Evolutionary conservation across 2,113 vertebrate species (phyloP), one percentile per base, ranked within the genome.

Genomic region (Cranoglanis bouderius): DNA sequence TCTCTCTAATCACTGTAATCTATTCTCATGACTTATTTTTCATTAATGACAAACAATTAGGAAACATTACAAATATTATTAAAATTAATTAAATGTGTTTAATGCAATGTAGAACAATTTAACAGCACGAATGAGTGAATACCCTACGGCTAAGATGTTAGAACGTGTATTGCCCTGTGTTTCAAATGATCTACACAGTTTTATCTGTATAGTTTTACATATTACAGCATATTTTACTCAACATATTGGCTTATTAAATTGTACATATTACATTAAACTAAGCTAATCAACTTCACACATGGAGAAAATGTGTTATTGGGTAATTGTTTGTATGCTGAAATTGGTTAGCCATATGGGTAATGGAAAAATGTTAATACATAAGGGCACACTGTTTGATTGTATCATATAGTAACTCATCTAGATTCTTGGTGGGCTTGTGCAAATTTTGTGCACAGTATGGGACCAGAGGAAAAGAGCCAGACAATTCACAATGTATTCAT

Each of bases 381-480:
- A 57, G 78, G 51, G 16, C 26, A 85, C 46, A 55, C 4, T 55
- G 49, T 63, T 51, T 85, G 32, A 85, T 43, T 40, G 40, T 35
- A 72, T 35, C 63, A 40, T 35, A 70, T n/a, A 70, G 12, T 49
- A 40, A 57, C 82, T 61, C 55, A n/a, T 88, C 61, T 61, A 84
- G 80, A 72, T 84, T 84, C n/a, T 35, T 75, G 40, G 38, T 83
- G 80, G 65, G 18, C 38, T 24, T 61, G 21, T 21, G 72, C 19
- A 84, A 84, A 59, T 84, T 84, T 75, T 49, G 67, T 19, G 53
- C 65, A 61, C 81, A 88, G 87, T 67, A 87, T 53, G 80, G 43
- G n/a, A 53, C 0, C 86, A 40, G 77, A 59, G 75, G 61, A 80
- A 59, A 43, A 65, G 59, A 65, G 57, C 40, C 63, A 82, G 14